Conservation (phyloP, 1,140 invertebrate species). For the Achroia grisella region DNA sequence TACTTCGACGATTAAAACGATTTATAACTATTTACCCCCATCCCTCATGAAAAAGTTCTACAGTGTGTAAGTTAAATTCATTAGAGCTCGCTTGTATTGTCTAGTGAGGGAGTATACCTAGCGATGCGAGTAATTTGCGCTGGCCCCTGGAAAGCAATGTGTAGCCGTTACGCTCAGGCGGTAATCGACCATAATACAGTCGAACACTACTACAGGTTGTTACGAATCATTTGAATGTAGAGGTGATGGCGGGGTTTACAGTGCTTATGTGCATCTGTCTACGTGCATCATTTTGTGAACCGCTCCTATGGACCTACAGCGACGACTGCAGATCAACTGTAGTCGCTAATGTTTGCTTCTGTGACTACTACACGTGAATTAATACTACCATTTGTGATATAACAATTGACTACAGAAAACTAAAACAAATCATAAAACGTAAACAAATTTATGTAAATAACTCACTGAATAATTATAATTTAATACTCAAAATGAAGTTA, state of each 20-base stretch:
- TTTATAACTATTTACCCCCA: too few species aligned
- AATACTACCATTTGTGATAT: too few species aligned
- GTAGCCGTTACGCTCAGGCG: conserved; percentile 42
- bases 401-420: neutral
- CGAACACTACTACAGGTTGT: conserved; percentile 47
- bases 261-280: conserved; percentile 3
- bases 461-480: too few species aligned
- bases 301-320: too few species aligned
- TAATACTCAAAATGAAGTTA: too few species aligned
- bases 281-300: conserved; percentile 2
- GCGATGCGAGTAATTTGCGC: conserved; percentile 43
- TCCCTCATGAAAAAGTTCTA: too few species aligned
- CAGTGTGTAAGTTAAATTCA: too few species aligned
- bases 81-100: conserved; percentile 15
- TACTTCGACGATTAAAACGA: too few species aligned
- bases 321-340: too few species aligned
- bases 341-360: too few species aligned
- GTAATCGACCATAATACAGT: conserved; percentile 56
- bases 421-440: neutral
- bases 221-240: conserved; percentile 24
- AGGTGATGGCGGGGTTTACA: conserved; percentile 23
- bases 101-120: conserved; percentile 45
- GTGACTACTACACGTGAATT: too few species aligned
- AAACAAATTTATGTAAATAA: too few species aligned
- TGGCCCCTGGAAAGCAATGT: conserved; percentile 42